These are phyloP conservation scores for Xestia ashworthii DNA, from an alignment of 2,888 invertebrate species.

Conservation along the genomic window DNA sequence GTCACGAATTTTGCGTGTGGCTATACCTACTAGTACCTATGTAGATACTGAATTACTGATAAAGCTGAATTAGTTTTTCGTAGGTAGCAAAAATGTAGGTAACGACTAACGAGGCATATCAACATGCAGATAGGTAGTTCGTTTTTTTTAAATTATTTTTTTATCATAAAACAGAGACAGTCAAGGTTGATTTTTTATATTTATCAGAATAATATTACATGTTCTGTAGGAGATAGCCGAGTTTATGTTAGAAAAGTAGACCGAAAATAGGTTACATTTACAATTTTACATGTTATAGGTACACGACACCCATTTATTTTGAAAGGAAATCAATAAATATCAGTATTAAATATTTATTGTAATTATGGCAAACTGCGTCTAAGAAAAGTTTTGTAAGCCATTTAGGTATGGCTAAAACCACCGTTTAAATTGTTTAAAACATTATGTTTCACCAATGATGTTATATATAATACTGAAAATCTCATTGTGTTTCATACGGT, in stretches of 20 bases:
- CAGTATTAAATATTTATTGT: not conserved
- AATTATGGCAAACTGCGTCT: not conserved
- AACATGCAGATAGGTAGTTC: not conserved
- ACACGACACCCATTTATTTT: not conserved
- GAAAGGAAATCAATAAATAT: not conserved
- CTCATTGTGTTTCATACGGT: too few species aligned
- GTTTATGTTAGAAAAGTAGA: constrained; percentile 1
- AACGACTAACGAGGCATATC: constrained; percentile 7
- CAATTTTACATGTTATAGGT: not conserved
- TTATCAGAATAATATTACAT: constrained; percentile 2
- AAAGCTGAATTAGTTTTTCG: constrained; percentile 14
- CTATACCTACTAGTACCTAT: too few species aligned
- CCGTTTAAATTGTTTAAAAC: too few species aligned
- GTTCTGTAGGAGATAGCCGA: not conserved
- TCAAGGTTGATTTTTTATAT: constrained; percentile 14
- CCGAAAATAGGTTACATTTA: not conserved
- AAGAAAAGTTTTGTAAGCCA: not conserved
- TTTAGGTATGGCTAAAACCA: too few species aligned
- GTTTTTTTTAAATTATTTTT: constrained; percentile 16
- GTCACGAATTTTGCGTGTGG: not conserved
- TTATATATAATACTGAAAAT: too few species aligned
- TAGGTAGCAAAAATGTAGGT: constrained; percentile 7
- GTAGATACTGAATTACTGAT: not conserved
- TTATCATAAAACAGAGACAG: constrained; percentile 17
- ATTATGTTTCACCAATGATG: too few species aligned